Conservation (phyloP, 2,888 invertebrate genomes). For the Nymphalis c-album region DNA sequence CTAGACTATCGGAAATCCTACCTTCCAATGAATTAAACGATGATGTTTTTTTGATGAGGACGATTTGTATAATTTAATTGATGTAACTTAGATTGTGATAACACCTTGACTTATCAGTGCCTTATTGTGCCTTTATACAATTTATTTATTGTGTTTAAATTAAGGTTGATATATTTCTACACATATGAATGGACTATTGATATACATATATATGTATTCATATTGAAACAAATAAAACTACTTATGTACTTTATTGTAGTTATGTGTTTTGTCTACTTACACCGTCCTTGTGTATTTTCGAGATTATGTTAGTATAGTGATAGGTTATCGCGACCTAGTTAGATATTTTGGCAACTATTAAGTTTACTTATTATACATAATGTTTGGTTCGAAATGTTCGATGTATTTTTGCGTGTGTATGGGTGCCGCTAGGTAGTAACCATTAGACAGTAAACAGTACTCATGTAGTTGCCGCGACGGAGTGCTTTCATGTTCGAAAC, state of each 20-base stretch:
- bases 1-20: conserved; percentile 73
- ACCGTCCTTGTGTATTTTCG: conserved; percentile 81
- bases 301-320: conserved; percentile 76
- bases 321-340: conserved; percentile 68
- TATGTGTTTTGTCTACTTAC: conserved; percentile 75
- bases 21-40: conserved; percentile 40
- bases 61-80: conserved; percentile 51
- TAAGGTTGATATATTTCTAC: conserved; percentile 71
- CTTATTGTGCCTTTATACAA: conserved; percentile 78
- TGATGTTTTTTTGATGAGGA: conserved; percentile 42
- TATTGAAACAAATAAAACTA: conserved; percentile 62
- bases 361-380: conserved; percentile 48
- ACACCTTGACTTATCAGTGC: conserved; percentile 78
- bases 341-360: conserved; percentile 69
- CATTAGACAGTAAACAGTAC: conserved; percentile 47
- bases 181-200: conserved; percentile 63
- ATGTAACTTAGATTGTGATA: conserved; percentile 75
- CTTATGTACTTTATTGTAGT: conserved; percentile 64
- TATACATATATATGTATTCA: conserved; percentile 52
- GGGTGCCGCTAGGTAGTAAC: conserved; percentile 60
- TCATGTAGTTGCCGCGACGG: conserved; percentile 31
- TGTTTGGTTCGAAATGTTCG: conserved; percentile 50
- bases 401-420: conserved; percentile 56
- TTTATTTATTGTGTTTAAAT: conserved; percentile 76
- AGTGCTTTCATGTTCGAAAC: conserved; percentile 29